Percentiles rank a stretch among this genome's conserved stretches.
Evolutionary conservation across 2,888 invertebrate species (phyloP).

Genomic region (Lomographa bimaculata): DNA sequence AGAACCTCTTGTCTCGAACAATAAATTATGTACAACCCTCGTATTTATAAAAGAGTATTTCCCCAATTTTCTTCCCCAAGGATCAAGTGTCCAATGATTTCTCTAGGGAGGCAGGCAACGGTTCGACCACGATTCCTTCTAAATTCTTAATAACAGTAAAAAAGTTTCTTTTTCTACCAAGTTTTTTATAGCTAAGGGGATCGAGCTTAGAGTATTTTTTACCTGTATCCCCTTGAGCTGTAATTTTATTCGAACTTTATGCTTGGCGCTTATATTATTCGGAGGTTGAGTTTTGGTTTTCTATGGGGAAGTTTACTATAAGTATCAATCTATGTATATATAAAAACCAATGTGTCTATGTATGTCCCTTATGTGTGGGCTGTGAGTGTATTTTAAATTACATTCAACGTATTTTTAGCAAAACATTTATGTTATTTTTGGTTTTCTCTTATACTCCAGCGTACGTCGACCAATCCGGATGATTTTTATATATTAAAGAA

Average conservation of each 20-base stretch:
- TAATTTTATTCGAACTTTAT: too few relatives aligned
- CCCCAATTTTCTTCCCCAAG: constrained; percentile 37
- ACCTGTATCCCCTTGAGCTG: constrained; percentile 17
- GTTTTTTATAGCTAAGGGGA: constrained; percentile 27
- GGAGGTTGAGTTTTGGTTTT: constrained; percentile 13
- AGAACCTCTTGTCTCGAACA: constrained; percentile 11
- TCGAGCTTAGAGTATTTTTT: constrained; percentile 13
- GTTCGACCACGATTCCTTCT: constrained; percentile 50
- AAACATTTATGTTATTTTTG: too few relatives aligned
- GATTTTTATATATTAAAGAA: too few relatives aligned
- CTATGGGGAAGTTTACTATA: too few relatives aligned
- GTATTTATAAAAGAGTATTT: constrained; percentile 35
- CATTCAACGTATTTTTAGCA: too few relatives aligned
- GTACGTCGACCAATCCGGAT: too few relatives aligned
- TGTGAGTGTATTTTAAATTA: too few relatives aligned
- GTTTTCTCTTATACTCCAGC: too few relatives aligned
- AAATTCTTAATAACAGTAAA: constrained; percentile 56
- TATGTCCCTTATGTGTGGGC: too few relatives aligned
- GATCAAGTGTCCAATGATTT: constrained; percentile 45
- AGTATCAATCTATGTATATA: too few relatives aligned
- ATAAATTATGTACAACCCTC: constrained; percentile 26
- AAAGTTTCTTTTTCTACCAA: constrained; percentile 32
- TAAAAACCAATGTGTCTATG: too few relatives aligned
- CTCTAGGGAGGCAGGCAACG: constrained; percentile 40
- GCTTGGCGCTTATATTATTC: constrained; percentile 21